Conservation (phyloP, 2,888 invertebrate genomes). For the Limenitis camilla region DNA sequence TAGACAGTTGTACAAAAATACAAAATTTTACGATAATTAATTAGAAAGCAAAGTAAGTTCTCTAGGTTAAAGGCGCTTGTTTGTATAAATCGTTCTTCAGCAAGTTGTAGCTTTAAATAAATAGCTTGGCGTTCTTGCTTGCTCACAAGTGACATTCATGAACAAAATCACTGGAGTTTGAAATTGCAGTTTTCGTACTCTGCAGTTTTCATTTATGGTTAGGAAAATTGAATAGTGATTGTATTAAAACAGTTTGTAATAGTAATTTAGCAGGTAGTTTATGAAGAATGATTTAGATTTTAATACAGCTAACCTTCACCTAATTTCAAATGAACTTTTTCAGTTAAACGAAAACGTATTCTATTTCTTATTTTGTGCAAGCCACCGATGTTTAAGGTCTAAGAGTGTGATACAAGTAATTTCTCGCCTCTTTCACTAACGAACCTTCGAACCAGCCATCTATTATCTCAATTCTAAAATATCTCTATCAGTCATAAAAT, state of each 20-base stretch:
- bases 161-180: slow-evolving; percentile 15
- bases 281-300: background rate
- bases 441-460: too few species aligned
- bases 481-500: too few species aligned
- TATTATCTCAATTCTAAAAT: too few species aligned
- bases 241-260: background rate
- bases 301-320: too few species aligned
- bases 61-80: slow-evolving; percentile 14
- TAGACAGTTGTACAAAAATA: too few species aligned
- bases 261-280: background rate
- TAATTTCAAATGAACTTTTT: too few species aligned
- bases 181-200: slow-evolving; percentile 16
- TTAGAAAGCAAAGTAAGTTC: background rate
- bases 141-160: slow-evolving; percentile 18
- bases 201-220: slow-evolving; percentile 12
- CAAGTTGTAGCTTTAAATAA: slow-evolving; percentile 16
- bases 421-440: too few species aligned
- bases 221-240: slow-evolving; percentile 5
- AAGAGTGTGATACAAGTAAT: too few species aligned
- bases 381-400: too few species aligned
- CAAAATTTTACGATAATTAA: slow-evolving; percentile 1
- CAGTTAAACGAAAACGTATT: too few species aligned
- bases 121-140: slow-evolving; percentile 11
- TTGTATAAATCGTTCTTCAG: slow-evolving; percentile 17
- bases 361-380: too few species aligned